phyloP scores from a whole-genome alignment of 1,140 invertebrate genomes.

The Holcopasites calliopsidis region DNA sequence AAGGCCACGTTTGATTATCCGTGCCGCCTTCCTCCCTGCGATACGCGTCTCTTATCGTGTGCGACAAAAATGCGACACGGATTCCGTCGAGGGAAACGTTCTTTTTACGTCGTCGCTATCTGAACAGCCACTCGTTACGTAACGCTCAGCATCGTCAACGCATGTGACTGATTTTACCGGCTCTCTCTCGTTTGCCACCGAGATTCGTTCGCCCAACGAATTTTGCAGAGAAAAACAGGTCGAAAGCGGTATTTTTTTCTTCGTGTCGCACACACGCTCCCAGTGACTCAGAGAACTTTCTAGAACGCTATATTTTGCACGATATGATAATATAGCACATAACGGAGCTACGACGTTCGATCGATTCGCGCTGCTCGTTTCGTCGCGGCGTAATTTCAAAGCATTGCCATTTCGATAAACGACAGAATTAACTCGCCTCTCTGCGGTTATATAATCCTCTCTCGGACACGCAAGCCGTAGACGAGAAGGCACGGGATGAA shows the following conservation, averaged over 20 bases:
- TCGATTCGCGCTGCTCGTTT: constrained; percentile 15
- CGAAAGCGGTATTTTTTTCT: not conserved
- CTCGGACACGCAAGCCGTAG: not conserved
- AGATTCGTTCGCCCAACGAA: not conserved
- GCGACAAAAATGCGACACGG: too few relatives aligned
- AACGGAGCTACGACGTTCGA: not conserved
- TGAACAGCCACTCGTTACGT: constrained; percentile 39
- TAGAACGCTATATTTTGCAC: constrained; percentile 23
- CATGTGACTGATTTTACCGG: constrained; percentile 45
- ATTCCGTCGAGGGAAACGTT: constrained; percentile 12
- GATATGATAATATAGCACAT: too few relatives aligned
- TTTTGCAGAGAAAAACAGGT: not conserved
- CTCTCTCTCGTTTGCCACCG: constrained; percentile 1
- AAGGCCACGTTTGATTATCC: not conserved
- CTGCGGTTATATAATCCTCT: constrained; percentile 16
- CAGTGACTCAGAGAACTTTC: constrained; percentile 12
- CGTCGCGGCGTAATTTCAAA: constrained; percentile 15
- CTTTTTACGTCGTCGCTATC: constrained; percentile 16
- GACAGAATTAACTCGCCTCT: constrained; percentile 17
- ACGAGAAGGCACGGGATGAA: not conserved
- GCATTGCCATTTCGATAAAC: not conserved
- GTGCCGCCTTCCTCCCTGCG: not conserved
- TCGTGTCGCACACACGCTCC: too few relatives aligned
- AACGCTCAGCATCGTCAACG: constrained; percentile 7
- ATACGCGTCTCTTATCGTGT: too few relatives aligned